Evolutionary conservation across 2,113 vertebrate genomes (phyloP), one percentile per base, ranked within the genome.

Genomic region (Sakesphorus luctuosus): DNA sequence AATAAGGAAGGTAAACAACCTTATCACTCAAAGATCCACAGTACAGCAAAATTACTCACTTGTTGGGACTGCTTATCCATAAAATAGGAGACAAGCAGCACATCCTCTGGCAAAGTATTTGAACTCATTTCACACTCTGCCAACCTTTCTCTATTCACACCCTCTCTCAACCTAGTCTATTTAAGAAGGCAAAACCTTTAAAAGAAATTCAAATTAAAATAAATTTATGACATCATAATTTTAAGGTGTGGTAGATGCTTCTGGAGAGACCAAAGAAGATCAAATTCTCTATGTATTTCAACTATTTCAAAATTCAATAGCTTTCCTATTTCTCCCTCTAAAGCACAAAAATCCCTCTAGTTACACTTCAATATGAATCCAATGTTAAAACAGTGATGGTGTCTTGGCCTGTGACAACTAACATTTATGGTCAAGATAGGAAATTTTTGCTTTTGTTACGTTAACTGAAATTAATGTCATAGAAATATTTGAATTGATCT

Each of bases 1-100:
- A 95, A 88, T 18, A 28, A 89, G 29, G 67, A 95, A 83, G 38
- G 44, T 89, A 92, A 92, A 87, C 75, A 85, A n/a, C 55, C 12
- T 95, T 87, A 93, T 91, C 63, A 69, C 43, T 21, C 36, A 38
- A 62, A 87, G 49, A 88, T 78, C 62, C 46, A 53, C 5, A 3
- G 28, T 33, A 14, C 38, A 85, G 29, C 33, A 53, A 53, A 79
- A 88, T 94, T 83, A 94, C 26, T 95, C 78, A 91, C 31, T 28
- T 19, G 18, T 23, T 58, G 49, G 29, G 62, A 68, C 18, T 43
- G 9, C 67, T 49, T 63, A 52, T 78, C 53, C 24, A 4, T n/a
- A 56, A 67, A 91, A 73, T 0, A 91, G 63, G 25, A 89, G 46
- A 68, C 31, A 81, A 71, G 31, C 15, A 92, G 40, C 20, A 72